Percentiles rank a stretch among this genome's conserved stretches.
phyloP scores from a whole-genome alignment of 2,888 invertebrate species.

The Dione juno region DNA sequence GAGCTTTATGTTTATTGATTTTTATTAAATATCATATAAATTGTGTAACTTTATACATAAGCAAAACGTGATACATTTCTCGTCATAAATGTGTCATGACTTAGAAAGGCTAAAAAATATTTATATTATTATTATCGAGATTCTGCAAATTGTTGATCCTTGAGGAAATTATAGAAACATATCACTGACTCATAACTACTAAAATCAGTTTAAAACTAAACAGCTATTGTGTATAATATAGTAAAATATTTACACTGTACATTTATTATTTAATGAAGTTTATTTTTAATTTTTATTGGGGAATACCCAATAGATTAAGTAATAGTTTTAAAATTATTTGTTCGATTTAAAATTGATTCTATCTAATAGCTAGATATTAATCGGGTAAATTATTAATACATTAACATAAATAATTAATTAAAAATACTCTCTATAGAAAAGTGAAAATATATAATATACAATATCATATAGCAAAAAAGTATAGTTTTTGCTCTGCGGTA shows the following conservation, averaged over 20 bases:
- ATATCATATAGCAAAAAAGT: constrained; percentile 46
- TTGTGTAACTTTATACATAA: constrained; percentile 2
- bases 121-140: constrained; percentile 3
- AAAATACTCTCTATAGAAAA: constrained; percentile 14
- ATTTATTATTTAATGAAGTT: no score
- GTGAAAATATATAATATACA: constrained; percentile 45
- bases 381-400: background rate
- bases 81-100: constrained; percentile 22
- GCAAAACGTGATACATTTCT: constrained; percentile 22
- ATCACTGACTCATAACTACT: background rate
- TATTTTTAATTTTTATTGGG: background rate
- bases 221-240: no score
- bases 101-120: constrained; percentile 24
- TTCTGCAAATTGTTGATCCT: background rate
- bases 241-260: no score
- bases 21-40: constrained; percentile 7
- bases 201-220: background rate
- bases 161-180: background rate
- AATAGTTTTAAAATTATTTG: constrained; percentile 3
- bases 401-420: background rate
- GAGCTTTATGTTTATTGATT: constrained; percentile 18
- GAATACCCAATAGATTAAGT: constrained; percentile 4
- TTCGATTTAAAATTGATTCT: constrained; percentile 13
- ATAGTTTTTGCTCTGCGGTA: constrained; percentile 59
- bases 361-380: constrained; percentile 11